phyloP scores from a whole-genome alignment of 2,797 vertebrate species.

The Ceryle rudis region DNA sequence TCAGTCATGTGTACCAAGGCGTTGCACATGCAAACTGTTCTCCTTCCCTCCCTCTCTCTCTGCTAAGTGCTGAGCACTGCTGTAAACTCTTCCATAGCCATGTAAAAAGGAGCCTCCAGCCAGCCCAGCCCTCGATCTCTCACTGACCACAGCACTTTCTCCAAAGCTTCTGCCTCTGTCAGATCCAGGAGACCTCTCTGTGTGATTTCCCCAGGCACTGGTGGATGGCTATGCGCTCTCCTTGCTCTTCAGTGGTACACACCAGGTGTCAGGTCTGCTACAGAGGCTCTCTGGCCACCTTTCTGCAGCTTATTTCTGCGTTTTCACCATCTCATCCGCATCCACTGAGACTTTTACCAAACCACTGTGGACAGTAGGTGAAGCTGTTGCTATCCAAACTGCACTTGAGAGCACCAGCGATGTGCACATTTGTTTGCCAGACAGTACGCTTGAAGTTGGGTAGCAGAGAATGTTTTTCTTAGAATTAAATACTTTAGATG shows the following conservation, averaged over 20 bases:
- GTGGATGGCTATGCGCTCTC: background rate
- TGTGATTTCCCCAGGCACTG: background rate
- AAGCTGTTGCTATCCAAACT: background rate
- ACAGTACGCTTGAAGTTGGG: background rate
- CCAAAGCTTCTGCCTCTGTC: background rate
- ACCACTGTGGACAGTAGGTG: background rate
- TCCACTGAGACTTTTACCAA: background rate
- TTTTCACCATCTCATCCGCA: background rate
- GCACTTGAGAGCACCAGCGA: accelerated
- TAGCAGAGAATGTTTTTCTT: background rate
- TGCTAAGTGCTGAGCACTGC: accelerated
- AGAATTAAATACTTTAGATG: background rate
- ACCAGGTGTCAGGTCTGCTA: background rate
- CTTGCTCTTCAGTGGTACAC: accelerated
- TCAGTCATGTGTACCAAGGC: accelerated
- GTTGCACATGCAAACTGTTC: background rate
- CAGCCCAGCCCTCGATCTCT: background rate
- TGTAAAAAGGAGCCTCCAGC: background rate
- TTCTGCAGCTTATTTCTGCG: background rate
- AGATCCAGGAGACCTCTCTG: background rate
- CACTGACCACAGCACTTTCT: background rate
- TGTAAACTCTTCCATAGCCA: accelerated
- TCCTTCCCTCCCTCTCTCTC: background rate
- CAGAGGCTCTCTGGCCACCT: background rate
- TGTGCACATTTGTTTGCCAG: background rate